Evolutionary conservation across 1,140 invertebrate species (phyloP), one percentile per base, ranked within the genome.

Genomic region (Nephotettix cincticeps): DNA sequence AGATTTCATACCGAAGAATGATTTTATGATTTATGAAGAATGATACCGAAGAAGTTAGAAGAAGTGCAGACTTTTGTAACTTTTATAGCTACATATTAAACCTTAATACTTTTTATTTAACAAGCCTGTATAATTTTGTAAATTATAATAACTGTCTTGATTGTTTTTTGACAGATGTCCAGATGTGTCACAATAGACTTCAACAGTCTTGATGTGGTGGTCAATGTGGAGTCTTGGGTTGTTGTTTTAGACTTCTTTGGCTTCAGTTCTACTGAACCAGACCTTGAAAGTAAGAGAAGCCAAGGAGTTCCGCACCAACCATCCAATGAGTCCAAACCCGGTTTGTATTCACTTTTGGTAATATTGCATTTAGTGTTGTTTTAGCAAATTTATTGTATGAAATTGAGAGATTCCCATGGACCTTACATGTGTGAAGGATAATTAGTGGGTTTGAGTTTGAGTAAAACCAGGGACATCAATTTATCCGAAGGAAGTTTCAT

Each of bases 151-250:
- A n/a, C n/a, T n/a, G n/a, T n/a, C n/a, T n/a, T n/a, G n/a, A n/a
- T n/a, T n/a, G 9, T 56, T 23, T 56, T 9, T 56, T 28, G 23
- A 21, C 63, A 87, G 82, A 84, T 80, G 4, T 84, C 86, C 71
- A 80, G 84, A 29, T 83, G 82, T 71, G 81, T 89, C n/a, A 83
- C 85, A 67, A 89, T 98, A 4, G 91, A 97, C 79, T 97, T 98
- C 79, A 97, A 95, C 79, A 91, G 93, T 75, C 81, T 99, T 51
- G 95, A 97, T 78, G 84, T 97, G 30, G 89, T 94, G 13, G 88
- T 98, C 25, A 97, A 94, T 79, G 90, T 96, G 1, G 90, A 97
- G 78, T 95, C 95, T 25, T 98, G 95, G 96, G 93, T 96, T 72
- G 90, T 96, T 1, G 88, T 98, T 11, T 84, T 98, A 13, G 95